These are phyloP conservation scores for Turdus rufiventris DNA, from an alignment of 2,113 vertebrate species.

Conservation along the genomic window DNA sequence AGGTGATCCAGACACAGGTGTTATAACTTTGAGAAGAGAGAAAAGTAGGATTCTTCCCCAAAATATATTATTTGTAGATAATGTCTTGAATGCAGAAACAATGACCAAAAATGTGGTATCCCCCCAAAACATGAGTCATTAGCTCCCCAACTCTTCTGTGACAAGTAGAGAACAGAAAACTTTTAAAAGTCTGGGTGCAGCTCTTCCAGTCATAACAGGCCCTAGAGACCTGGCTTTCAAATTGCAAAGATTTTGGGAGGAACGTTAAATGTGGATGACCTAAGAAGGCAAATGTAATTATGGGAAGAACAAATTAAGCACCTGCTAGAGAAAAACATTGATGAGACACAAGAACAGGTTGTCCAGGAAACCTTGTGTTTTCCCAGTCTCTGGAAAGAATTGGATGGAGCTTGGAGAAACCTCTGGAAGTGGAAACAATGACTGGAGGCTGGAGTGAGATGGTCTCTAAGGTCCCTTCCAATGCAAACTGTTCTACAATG, in stretches of 20 bases:
- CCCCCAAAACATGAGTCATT: rapidly evolving
- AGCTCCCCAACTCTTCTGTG: background rate
- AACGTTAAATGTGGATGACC: background rate
- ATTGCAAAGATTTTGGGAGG: rapidly evolving
- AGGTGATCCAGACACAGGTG: rapidly evolving
- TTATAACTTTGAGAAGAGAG: background rate
- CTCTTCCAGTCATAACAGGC: background rate
- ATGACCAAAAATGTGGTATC: rapidly evolving
- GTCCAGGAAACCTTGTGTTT: background rate
- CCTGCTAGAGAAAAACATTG: background rate
- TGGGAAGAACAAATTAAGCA: background rate
- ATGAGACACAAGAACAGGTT: rapidly evolving
- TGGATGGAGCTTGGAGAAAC: background rate
- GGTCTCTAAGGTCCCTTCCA: background rate
- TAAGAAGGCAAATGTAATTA: background rate
- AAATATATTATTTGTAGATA: background rate
- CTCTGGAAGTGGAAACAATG: background rate
- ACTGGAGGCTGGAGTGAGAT: background rate
- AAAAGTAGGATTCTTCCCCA: background rate
- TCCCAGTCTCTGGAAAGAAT: background rate
- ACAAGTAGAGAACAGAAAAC: background rate
- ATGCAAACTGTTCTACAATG: background rate
- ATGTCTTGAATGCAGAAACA: background rate
- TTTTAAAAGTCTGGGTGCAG: background rate
- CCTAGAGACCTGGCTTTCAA: background rate